Base-by-base conservation (phyloP, 2,113 vertebrate species). In the Cheirogaleus medius region DNA sequence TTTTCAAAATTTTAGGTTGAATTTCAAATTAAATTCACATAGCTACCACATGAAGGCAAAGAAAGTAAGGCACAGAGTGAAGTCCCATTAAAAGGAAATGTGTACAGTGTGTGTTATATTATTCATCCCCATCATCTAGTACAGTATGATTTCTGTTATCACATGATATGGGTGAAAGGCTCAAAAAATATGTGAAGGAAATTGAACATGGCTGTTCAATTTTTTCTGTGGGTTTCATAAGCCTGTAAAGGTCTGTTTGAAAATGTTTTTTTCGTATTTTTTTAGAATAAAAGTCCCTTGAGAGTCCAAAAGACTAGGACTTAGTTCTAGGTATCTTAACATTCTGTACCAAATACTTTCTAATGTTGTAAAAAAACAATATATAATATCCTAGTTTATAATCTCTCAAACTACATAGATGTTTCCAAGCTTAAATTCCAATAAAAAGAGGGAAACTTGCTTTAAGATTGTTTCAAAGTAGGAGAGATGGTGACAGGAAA, bases 1-100 rank as follows among this genome's bases (percentile, higher is more conserved):
- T 73, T 90, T 92, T 80, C 25, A 92, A 87, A 94, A 69, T 52
- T 3, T 71, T 47, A 73, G 25, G 56, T 44, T 82, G 39, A 71
- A 89, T 91, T 94, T 69, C 77, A 97, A 88, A 66, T 42, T 15
- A 58, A 91, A 68, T 87, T 83, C 66, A 54, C 32, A 71, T 73
- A 73, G 29, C 73, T 78, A 69, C 13, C 27, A 54, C 25, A 76
- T 42, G 29, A 91, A 74, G 13, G 9, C 12, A 88, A 87, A 80
- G 13, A 56, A 64, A 17, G 68, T 66, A 54, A 88, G 76, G 14
- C 44, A 96, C 1, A 68, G 21, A 87, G 1, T 58, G 49, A 91
- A 63, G 10, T 69, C 6, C 2, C 80, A 68, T 29, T 60, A 64
- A 93, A 73, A 73, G 39, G 27, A 91, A 76, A 18, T 92, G 15